phyloP scores from a whole-genome alignment of 1,140 invertebrate genomes.

The Copidosoma floridanum region DNA sequence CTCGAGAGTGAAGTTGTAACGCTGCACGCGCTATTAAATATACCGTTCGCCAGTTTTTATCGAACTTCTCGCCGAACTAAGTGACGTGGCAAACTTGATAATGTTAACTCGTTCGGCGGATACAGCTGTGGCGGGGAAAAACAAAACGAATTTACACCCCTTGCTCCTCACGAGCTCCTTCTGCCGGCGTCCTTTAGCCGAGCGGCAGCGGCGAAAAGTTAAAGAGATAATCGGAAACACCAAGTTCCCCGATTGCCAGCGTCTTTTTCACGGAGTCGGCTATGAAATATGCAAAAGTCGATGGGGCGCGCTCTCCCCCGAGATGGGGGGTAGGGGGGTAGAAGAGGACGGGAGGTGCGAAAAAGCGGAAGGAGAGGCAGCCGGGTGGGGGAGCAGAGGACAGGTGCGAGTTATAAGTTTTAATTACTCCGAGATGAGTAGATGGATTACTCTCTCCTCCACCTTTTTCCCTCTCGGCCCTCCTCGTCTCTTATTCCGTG shows the following conservation, averaged over 20 bases:
- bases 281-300: background rate
- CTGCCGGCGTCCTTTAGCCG: too few relatives aligned
- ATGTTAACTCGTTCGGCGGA: too few relatives aligned
- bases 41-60: too few relatives aligned
- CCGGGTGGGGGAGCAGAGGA: conserved; percentile 9
- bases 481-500: background rate
- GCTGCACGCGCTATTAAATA: too few relatives aligned
- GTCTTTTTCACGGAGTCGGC: too few relatives aligned
- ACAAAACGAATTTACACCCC: too few relatives aligned
- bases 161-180: too few relatives aligned
- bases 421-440: conserved; percentile 47
- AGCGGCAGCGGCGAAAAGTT: background rate
- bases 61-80: too few relatives aligned
- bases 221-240: background rate
- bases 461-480: background rate
- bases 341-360: background rate
- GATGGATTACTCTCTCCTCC: conserved; percentile 40
- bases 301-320: background rate
- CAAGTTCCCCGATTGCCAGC: background rate
- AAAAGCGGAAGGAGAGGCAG: conserved; percentile 17
- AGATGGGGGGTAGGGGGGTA: background rate
- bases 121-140: too few relatives aligned
- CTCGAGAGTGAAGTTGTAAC: too few relatives aligned
- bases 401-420: conserved; percentile 46
- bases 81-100: too few relatives aligned